Base-by-base conservation (phyloP, 2,888 invertebrate species). In the Harpalus rubripes region DNA sequence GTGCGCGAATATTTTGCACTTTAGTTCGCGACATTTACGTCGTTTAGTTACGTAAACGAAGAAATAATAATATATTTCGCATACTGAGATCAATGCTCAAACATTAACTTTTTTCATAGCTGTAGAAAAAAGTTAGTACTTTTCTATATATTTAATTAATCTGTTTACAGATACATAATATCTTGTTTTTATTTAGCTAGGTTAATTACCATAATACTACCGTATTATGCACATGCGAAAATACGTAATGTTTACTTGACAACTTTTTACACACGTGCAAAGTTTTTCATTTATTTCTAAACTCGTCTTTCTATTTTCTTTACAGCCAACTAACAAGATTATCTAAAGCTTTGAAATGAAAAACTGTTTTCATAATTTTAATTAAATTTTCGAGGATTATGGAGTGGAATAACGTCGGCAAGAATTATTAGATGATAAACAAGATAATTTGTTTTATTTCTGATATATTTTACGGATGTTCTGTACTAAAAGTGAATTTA, bases 401-500 rank as follows among this genome's bases (percentile, higher is more conserved):
- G 10, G 12, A 52, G 12, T 52, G 44, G 4, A 10, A 12, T 52
- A 52, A 6, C 8, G 44, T 52, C 7, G 12, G 10, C 44, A 12
- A 12, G 44, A 10, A 52, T 52, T 52, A 52, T 10, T 52, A 52
- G 44, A 52, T 10, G 8, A 52, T 52, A 52, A 52, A 52, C 10
- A 10, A 10, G 6, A 44, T 7, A 44, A 44, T 1, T 52, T 52
- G 32, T 32, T 32, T 32, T 32, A 32, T 32, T 32, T 32, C 5
- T 32, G 6, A 32, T 32, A 5, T 52, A 52, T 52, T 52, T 52
- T 52, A 52, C 44, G 44, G 44, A 52, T 52, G 39, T 39, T 39
- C 32, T 68, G 15, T 6, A 68, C 68, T 68, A 68, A 68, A 68
- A 68, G 68, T 68, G 32, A 39, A 39, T 39, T 68, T 39, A 68